Evolutionary conservation across 2,888 invertebrate species (phyloP).

Genomic region (Aromia moschata): DNA sequence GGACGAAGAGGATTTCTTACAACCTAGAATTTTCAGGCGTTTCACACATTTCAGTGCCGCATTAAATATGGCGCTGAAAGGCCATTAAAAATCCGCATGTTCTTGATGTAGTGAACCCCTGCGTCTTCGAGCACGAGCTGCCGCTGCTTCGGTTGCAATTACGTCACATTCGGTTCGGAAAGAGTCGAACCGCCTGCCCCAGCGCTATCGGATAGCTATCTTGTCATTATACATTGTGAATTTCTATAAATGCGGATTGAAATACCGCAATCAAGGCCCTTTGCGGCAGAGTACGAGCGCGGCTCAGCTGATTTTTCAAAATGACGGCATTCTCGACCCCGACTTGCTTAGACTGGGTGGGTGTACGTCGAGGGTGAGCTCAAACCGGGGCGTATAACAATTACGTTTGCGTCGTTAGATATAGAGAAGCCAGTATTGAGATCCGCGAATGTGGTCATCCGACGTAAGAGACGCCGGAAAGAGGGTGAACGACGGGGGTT

Average conservation of each 20-base stretch:
- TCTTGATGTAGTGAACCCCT: no score
- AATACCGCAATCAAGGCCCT: slow-evolving; percentile 61
- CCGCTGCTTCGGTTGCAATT: slow-evolving; percentile 54
- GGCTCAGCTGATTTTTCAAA: slow-evolving; percentile 55
- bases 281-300: slow-evolving; percentile 48
- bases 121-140: no score
- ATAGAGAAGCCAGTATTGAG: slow-evolving; percentile 60
- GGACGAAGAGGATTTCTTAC: no score
- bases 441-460: slow-evolving; percentile 53
- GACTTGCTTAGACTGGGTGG: slow-evolving; percentile 43
- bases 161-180: slow-evolving; percentile 53
- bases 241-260: slow-evolving; percentile 58
- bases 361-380: slow-evolving; percentile 44
- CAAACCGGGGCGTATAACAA: slow-evolving; percentile 58
- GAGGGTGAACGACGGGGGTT: slow-evolving; percentile 31
- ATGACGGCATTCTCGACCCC: slow-evolving; percentile 43
- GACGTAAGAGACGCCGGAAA: slow-evolving; percentile 44
- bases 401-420: slow-evolving; percentile 63
- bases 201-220: slow-evolving; percentile 60
- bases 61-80: no score
- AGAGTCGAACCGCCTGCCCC: slow-evolving; percentile 42
- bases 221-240: slow-evolving; percentile 61
- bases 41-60: no score
- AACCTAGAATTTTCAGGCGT: no score
- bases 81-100: no score